Evolutionary conservation across 1,140 invertebrate species (phyloP), one percentile per base, ranked within the genome.

Genomic region (Physella acuta): DNA sequence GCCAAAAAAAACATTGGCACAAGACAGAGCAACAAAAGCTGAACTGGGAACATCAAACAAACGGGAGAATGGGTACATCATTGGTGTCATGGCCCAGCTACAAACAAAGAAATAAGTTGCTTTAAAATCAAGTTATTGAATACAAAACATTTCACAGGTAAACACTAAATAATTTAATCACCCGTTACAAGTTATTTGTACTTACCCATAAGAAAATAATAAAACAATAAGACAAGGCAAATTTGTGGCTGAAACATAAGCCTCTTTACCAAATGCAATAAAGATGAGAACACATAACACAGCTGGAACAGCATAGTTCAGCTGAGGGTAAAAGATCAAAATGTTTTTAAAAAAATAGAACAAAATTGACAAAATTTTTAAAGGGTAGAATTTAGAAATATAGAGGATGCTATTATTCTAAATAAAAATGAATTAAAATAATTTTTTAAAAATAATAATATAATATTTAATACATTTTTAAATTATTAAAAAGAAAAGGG

Each of bases 1-100:
- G 28, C 90, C 90, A 87, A 90, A 82, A 81, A 90, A 90, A 70
- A 91, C 88, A 82, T 90, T 92, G 76, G 89, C 87, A 74, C 89
- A 88, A 56, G 87, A 89, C 76, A 90, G 87, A 76, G 87, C 87
- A 49, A 89, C 91, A 85, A 89, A 93, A 31, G 92, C 92, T 67
- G 88, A 90, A 67, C 89, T 90, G 68, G 89, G 91, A 34, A 89
- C 86, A 14, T 80, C 83, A 73, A 91, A 92, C 1, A 88, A 65
- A 70, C 88, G 88, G 24, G 89, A 89, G 56, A 87, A 83, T 2
- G 90, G 79, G 74, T 91, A 92, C 87, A 90, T 90, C 72, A 90
- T 72, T 3, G 90, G 89, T 56, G 89, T 88, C 68, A 85, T 86
- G 0, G 89, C 81, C 86, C 86, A 89, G 3, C 87, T 88, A 76